A percentile compares a stretch with the other conserved stretches of the same genome.
Evolutionary conservation across 2,888 invertebrate genomes (phyloP).

Genomic region (Conus canariensis): DNA sequence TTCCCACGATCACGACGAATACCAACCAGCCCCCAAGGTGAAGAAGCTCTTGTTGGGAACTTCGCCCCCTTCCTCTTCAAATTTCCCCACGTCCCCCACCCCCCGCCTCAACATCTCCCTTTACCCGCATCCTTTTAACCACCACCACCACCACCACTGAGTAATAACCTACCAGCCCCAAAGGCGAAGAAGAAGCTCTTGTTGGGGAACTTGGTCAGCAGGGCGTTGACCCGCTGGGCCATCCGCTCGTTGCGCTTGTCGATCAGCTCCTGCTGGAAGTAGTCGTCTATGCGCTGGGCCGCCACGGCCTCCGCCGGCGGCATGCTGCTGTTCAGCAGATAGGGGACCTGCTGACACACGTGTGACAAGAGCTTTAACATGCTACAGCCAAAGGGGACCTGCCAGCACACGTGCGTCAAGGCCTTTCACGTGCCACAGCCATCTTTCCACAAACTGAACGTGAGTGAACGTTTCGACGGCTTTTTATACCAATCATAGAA

Average conservation of each 20-base stretch:
- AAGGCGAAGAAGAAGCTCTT: constrained; percentile 81
- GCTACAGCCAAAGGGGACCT: too few relatives aligned
- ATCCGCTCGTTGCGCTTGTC: constrained; percentile 81
- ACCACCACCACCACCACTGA: not conserved
- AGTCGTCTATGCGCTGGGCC: constrained; percentile 79
- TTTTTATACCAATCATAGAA: too few relatives aligned
- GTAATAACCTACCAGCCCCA: constrained; percentile 79
- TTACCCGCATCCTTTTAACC: not conserved
- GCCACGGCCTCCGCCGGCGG: constrained; percentile 69
- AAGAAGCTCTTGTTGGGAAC: too few relatives aligned
- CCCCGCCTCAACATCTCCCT: not conserved
- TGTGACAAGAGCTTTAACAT: not conserved
- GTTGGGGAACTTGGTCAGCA: constrained; percentile 79
- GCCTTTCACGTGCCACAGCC: too few relatives aligned
- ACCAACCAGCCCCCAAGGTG: too few relatives aligned
- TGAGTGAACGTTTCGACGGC: too few relatives aligned
- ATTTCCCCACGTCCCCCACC: not conserved
- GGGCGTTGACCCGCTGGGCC: constrained; percentile 79
- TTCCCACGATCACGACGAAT: too few relatives aligned
- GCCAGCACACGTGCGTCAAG: too few relatives aligned
- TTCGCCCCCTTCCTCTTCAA: too few relatives aligned
- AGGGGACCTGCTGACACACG: constrained; percentile 65
- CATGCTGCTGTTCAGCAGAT: constrained; percentile 74
- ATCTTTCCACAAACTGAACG: too few relatives aligned
- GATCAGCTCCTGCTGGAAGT: constrained; percentile 81